A percentile compares a stretch with the other conserved stretches of the same genome.
These are phyloP conservation scores for Nibea albiflora DNA, from an alignment of 2,113 vertebrate species.

Conservation along the genomic window DNA sequence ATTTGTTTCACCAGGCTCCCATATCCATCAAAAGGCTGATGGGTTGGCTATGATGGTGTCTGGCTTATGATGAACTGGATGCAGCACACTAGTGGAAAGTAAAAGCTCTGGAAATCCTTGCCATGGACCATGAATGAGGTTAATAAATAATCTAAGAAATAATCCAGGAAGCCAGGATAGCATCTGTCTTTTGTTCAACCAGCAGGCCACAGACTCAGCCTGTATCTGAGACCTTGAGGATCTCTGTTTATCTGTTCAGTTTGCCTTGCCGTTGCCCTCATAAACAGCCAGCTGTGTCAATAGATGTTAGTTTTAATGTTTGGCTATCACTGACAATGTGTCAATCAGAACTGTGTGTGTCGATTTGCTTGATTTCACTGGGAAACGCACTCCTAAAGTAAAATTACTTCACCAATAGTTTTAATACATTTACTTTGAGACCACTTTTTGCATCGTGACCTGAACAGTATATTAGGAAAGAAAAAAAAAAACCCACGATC, in stretches of 20 bases:
- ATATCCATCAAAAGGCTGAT: slow-evolving; percentile 42
- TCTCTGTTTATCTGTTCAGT: slow-evolving; percentile 56
- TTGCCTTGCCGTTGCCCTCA: slow-evolving; percentile 49
- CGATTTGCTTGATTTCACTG: slow-evolving; percentile 8
- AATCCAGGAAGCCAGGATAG: slow-evolving; percentile 41
- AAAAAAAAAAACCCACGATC: no score
- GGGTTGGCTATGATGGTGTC: slow-evolving; percentile 12
- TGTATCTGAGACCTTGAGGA: slow-evolving; percentile 15
- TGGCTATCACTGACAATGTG: slow-evolving; percentile 34
- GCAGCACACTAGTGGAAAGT: slow-evolving; percentile 44
- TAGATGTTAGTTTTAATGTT: slow-evolving; percentile 29
- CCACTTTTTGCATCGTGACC: no score
- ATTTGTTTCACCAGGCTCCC: slow-evolving; percentile 46
- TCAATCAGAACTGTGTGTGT: background rate
- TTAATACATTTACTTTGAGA: no score
- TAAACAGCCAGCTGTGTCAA: slow-evolving; percentile 75
- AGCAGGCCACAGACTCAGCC: slow-evolving; percentile 31
- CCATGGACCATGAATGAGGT: slow-evolving; percentile 39
- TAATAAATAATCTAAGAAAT: slow-evolving; percentile 63
- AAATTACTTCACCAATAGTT: background rate
- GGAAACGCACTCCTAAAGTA: background rate
- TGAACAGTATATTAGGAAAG: no score
- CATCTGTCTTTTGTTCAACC: slow-evolving; percentile 73
- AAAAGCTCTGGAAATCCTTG: slow-evolving; percentile 55
- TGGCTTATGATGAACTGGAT: slow-evolving; percentile 43